A percentile compares a stretch with the other conserved stretches of the same genome.
These are phyloP conservation scores for Hirtodrosophila histrioides DNA, from an alignment of 2,888 invertebrate species.

Conservation along the genomic window DNA sequence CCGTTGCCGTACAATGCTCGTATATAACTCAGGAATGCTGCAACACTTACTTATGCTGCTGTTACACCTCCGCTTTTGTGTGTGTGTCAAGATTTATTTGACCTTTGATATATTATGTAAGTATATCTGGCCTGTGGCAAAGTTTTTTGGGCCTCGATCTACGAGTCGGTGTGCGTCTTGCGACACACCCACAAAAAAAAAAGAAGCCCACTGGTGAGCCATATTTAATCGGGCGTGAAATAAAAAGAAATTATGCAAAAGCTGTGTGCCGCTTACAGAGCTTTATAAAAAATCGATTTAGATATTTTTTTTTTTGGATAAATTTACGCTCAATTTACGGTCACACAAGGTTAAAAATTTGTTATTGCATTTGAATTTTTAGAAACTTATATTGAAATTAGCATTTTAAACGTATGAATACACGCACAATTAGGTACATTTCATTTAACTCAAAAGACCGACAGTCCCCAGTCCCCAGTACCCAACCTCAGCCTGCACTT, in stretches of 20 bases:
- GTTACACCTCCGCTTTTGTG: constrained; percentile 34
- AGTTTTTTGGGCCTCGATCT: constrained; percentile 30
- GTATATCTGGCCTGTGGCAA: constrained; percentile 61
- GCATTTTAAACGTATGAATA: constrained; percentile 79
- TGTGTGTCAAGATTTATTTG: constrained; percentile 76
- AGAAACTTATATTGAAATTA: constrained; percentile 76
- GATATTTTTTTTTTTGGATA: constrained; percentile 63
- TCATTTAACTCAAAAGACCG: constrained; percentile 69
- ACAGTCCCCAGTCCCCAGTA: constrained; percentile 19
- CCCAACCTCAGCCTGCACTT: neutral
- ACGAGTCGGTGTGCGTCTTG: constrained; percentile 10
- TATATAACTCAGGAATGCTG: constrained; percentile 48
- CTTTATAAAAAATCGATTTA: constrained; percentile 62
- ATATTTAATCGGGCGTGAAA: constrained; percentile 72
- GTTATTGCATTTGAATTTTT: constrained; percentile 64
- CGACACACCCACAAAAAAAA: constrained; percentile 27
- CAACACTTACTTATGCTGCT: constrained; percentile 35
- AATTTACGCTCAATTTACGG: constrained; percentile 74
- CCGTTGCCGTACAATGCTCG: constrained; percentile 18
- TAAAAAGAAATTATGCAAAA: constrained; percentile 80
- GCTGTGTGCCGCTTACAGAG: constrained; percentile 32
- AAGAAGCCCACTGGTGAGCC: constrained; percentile 22
- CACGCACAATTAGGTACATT: constrained; percentile 77
- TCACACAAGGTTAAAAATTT: constrained; percentile 18
- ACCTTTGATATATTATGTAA: constrained; percentile 79